Base-by-base conservation (phyloP, 2,888 invertebrate genomes). In the Scrobipalpa costella region DNA sequence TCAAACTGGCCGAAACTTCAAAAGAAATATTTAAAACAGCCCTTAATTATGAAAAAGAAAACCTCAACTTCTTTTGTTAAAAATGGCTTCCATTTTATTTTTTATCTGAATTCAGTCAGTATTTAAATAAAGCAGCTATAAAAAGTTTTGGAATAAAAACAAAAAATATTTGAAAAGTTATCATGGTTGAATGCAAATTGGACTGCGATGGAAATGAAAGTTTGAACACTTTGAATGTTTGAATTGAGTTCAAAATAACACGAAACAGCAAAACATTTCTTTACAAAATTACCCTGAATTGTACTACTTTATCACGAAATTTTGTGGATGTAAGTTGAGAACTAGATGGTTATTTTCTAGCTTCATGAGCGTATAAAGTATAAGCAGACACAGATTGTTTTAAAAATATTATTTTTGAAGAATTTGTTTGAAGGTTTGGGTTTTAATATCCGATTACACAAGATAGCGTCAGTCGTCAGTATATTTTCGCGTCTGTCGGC, bases 221-320 rank as follows among this genome's bases (percentile, higher is more conserved):
- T 6, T 44, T n/a, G n/a, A 44, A n/a, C 44, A 1, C 1, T 13
- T n/a, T 21, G 50, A 52, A 21, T 13, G 13, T 52, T 52, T 21
- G 21, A 49, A 52, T 52, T 52, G 11, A 52, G 27, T 52, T 52
- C 21, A 27, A 52, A 52, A 52, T 52, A 9, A 52, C 50, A 27
- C 50, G 44, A 44, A 44, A 50, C 19, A 11, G 17, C 21, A 9
- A 52, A 21, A 13, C 50, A 52, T 49, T 49, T 49, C 17, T 21
- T 9, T 38, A 13, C 38, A 38, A 38, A 38, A 38, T 38, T 38
- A 38, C 38, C 11, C 38, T n/a, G n/a, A 44, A 44, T n/a, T 44
- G 7, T 44, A n/a, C 44, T 44, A 44, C 38, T 38, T 38, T n/a
- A n/a, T n/a, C n/a, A n/a, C n/a, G n/a, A n/a, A n/a, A n/a, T n/a